These are phyloP conservation scores for Archilochus colubris DNA, from an alignment of 2,113 vertebrate genomes.

Conservation along the genomic window DNA sequence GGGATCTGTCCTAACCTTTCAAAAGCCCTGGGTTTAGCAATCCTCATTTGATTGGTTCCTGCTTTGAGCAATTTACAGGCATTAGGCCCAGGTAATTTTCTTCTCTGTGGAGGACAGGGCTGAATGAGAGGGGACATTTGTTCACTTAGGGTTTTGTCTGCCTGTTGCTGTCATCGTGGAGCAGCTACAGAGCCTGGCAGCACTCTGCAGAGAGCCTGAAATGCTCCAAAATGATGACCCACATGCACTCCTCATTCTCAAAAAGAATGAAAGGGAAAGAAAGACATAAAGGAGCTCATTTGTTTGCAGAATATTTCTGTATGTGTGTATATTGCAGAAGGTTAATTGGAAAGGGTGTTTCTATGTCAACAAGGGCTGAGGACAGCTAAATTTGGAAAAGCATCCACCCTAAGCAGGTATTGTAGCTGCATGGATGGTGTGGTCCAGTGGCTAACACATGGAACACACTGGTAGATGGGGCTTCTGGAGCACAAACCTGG, in stretches of 20 bases:
- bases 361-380: slow-evolving; percentile 48
- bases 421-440: neutral
- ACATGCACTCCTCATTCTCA: neutral
- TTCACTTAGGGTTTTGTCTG: slow-evolving; percentile 37
- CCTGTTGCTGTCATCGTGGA: neutral
- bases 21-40: neutral
- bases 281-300: neutral
- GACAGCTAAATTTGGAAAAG: neutral
- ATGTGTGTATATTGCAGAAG: neutral
- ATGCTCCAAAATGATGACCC: slow-evolving; percentile 10
- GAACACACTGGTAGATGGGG: neutral
- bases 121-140: slow-evolving; percentile 8
- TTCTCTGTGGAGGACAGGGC: neutral
- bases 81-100: neutral
- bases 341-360: slow-evolving; percentile 54
- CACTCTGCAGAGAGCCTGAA: neutral
- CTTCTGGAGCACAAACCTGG: neutral
- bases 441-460: neutral
- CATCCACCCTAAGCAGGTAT: neutral
- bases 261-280: neutral
- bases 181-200: slow-evolving; percentile 31
- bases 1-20: neutral
- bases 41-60: slow-evolving; percentile 9
- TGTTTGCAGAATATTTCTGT: slow-evolving; percentile 2
- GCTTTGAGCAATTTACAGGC: slow-evolving; percentile 5